phyloP scores from a whole-genome alignment of 37 sponge, comb jelly and placozoan species.

The Haliclona indistincta region DNA sequence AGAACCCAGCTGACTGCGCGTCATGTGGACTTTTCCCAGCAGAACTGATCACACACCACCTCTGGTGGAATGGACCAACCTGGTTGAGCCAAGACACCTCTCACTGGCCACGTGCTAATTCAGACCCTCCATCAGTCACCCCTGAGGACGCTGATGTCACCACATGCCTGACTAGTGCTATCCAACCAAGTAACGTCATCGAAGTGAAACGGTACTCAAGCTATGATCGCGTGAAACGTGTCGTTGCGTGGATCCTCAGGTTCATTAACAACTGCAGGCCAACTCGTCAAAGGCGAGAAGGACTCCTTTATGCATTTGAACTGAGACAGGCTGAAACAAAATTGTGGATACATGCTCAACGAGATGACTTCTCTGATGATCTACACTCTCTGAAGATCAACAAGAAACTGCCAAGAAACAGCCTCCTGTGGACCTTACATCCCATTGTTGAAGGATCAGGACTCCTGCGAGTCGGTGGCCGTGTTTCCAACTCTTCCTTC shows the following conservation, averaged over 20 bases:
- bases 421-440: neutral
- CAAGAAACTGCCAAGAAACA: slow-evolving; percentile 23
- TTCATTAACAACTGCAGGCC: slow-evolving; percentile 27
- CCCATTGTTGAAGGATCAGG: slow-evolving; percentile 37
- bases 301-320: no score
- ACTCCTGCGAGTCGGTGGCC: slow-evolving; percentile 39
- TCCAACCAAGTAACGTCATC: neutral
- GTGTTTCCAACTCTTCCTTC: slow-evolving; percentile 15
- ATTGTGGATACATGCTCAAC: no score
- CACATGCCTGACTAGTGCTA: neutral
- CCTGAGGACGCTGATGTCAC: slow-evolving; percentile 1
- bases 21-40: neutral
- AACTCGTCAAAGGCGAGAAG: no score
- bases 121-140: neutral
- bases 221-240: slow-evolving; percentile 17
- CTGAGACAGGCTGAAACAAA: no score
- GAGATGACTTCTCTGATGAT: no score
- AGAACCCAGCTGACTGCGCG: slow-evolving; percentile 3
- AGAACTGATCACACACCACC: neutral
- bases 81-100: neutral
- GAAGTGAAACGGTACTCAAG: slow-evolving; percentile 20
- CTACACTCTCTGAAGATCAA: no score
- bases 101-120: neutral
- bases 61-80: slow-evolving; percentile 13
- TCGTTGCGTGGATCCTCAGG: slow-evolving; percentile 23